Evolutionary conservation across 2,113 vertebrate species (phyloP).

Genomic region (Lates calcarifer): DNA sequence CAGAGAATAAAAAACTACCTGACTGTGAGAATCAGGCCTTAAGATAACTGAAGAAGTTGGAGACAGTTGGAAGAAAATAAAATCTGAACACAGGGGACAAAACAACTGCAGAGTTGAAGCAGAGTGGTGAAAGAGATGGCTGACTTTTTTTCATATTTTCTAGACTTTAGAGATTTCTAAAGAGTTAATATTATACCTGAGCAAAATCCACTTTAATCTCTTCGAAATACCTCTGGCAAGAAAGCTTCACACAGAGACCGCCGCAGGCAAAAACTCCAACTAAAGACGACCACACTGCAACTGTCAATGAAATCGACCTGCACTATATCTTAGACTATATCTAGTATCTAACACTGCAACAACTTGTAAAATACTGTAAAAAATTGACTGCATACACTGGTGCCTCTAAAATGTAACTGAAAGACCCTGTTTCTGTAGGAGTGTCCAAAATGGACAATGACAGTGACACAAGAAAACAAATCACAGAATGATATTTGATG

Average conservation of each 20-base stretch:
- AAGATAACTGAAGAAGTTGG: background rate
- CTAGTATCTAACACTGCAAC: background rate
- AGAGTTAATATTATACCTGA: background rate
- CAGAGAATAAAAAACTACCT: background rate
- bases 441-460: background rate
- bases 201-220: conserved; percentile 6
- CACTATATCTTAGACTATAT: background rate
- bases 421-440: background rate
- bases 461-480: no score
- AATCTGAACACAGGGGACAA: background rate
- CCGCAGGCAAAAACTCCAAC: background rate
- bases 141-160: background rate
- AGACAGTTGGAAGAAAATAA: background rate
- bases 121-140: background rate
- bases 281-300: background rate
- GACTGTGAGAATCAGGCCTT: background rate
- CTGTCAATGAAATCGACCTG: background rate
- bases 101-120: conserved; percentile 6
- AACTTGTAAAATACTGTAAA: background rate
- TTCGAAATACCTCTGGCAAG: conserved; percentile 19
- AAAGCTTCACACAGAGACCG: background rate
- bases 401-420: background rate
- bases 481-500: no score
- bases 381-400: no score
- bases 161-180: background rate